Conservation (phyloP, 1,140 invertebrate species). For the Antheraea mylitta region DNA sequence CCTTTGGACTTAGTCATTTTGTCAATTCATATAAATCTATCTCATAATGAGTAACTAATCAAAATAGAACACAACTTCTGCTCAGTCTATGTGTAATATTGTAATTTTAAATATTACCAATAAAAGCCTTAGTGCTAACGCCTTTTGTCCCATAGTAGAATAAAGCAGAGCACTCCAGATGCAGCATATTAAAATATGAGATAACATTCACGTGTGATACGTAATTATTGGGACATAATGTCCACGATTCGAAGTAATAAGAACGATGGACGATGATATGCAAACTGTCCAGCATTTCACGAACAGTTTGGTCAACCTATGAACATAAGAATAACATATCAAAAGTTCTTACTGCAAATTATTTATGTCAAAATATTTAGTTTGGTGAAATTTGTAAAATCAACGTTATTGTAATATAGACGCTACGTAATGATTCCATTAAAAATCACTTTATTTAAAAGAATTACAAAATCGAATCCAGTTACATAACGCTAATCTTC, state of each 20-base stretch:
- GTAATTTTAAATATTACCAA: constrained; percentile 35
- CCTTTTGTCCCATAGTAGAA: constrained; percentile 57
- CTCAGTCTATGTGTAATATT: background rate
- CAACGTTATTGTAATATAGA: too few species aligned
- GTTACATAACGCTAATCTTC: too few species aligned
- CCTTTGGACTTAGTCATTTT: too few species aligned
- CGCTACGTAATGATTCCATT: too few species aligned
- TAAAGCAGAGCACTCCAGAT: constrained; percentile 44
- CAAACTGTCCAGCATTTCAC: constrained; percentile 38
- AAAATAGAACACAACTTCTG: background rate
- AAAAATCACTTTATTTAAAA: too few species aligned
- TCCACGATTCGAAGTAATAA: constrained; percentile 55
- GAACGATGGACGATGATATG: constrained; percentile 47
- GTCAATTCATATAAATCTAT: too few species aligned
- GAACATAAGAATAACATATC: too few species aligned
- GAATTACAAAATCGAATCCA: too few species aligned
- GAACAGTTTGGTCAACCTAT: constrained; percentile 55
- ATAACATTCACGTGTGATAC: constrained; percentile 49
- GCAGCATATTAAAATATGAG: constrained; percentile 40
- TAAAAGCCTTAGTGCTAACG: constrained; percentile 46
- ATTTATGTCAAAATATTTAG: too few species aligned
- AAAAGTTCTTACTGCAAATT: too few species aligned
- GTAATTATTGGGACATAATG: constrained; percentile 25
- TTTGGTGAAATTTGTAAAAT: too few species aligned
- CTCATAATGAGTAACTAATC: too few species aligned